Conservation (phyloP, 2,797 vertebrate genomes). For the Leptoclinus maculatus region DNA sequence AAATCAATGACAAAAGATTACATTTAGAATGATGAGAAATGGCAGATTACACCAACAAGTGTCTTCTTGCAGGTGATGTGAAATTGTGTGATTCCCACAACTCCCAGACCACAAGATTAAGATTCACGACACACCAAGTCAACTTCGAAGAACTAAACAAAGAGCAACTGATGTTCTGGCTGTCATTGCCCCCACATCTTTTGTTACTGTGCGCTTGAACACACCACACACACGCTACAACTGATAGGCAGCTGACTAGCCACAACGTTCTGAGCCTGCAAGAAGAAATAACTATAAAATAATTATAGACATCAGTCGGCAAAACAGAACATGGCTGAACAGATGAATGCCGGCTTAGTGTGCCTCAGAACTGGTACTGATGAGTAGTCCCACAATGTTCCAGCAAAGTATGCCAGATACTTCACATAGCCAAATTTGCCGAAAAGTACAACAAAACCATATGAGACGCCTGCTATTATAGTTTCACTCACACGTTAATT, state of each 20-base stretch:
- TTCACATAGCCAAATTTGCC: neutral
- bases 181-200: neutral
- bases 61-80: slow-evolving; percentile 62
- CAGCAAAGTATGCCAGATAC: neutral
- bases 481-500: neutral
- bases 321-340: neutral
- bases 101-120: slow-evolving; percentile 60
- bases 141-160: too few species aligned
- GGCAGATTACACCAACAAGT: slow-evolving; percentile 59
- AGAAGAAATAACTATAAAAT: neutral
- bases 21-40: slow-evolving; percentile 4
- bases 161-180: too few species aligned
- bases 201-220: neutral
- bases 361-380: neutral
- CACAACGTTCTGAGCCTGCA: neutral
- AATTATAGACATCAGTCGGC: neutral
- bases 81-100: slow-evolving; percentile 59
- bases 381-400: neutral
- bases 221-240: neutral
- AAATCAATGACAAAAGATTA: slow-evolving; percentile 13
- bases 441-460: neutral
- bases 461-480: neutral
- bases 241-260: neutral
- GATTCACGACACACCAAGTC: too few species aligned
- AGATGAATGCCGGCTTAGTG: neutral